A percentile compares a stretch with the other conserved stretches of the same genome.
These are phyloP conservation scores for Cettia cetti DNA, from an alignment of 2,113 vertebrate species.

Conservation along the genomic window DNA sequence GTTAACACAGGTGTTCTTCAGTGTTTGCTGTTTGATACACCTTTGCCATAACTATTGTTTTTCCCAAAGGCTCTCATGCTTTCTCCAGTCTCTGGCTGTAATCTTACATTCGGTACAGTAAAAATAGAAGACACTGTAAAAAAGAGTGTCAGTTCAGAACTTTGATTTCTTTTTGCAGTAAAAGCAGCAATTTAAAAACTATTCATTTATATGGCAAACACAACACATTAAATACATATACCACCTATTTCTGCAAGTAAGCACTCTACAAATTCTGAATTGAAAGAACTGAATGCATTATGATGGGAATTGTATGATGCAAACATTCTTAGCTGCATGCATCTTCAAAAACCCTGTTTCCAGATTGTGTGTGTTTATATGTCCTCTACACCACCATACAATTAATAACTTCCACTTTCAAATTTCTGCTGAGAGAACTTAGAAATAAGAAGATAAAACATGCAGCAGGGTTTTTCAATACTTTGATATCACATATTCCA, in stretches of 20 bases:
- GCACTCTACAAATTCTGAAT: not conserved
- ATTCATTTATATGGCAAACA: not conserved
- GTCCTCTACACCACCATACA: not conserved
- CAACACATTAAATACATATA: not conserved
- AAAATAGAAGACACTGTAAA: constrained; percentile 94
- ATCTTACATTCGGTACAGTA: constrained; percentile 87
- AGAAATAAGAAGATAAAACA: not conserved
- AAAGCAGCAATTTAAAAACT: not conserved
- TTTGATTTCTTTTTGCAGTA: not conserved
- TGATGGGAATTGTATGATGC: not conserved
- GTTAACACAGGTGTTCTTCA: constrained; percentile 68
- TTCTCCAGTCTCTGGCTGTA: constrained; percentile 89
- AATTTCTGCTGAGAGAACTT: not conserved
- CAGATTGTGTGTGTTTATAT: not conserved
- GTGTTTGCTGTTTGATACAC: constrained; percentile 87
- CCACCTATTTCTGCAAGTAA: not conserved
- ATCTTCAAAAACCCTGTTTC: not conserved
- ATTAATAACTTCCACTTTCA: not conserved
- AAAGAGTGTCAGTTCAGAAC: constrained; percentile 17
- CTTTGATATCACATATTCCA: not conserved
- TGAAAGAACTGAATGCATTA: not conserved
- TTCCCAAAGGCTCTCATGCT: constrained; percentile 87
- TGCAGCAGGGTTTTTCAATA: not conserved
- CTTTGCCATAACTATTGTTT: constrained; percentile 87
- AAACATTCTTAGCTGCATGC: not conserved